Conservation (phyloP, 2,888 invertebrate genomes). For the Synergus gifuensis region DNA sequence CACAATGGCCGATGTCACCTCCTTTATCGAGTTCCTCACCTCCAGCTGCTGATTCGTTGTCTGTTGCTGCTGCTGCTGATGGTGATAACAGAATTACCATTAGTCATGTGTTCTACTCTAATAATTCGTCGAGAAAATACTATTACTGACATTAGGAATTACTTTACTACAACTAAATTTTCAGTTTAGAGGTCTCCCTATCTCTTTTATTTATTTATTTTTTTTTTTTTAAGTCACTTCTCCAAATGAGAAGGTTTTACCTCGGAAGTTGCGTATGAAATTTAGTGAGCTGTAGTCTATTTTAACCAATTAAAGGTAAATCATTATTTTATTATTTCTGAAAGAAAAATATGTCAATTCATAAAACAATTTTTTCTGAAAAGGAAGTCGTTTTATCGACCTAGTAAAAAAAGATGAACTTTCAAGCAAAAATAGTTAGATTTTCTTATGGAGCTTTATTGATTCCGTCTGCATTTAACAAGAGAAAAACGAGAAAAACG, state of each 20-base stretch:
- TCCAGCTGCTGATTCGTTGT: constrained; percentile 76
- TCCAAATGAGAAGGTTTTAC: neutral
- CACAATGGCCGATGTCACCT: constrained; percentile 95
- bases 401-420: neutral
- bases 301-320: neutral
- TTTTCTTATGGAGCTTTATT: no score
- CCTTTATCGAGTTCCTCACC: constrained; percentile 88
- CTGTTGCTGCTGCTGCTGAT: constrained; percentile 67
- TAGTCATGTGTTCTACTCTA: neutral
- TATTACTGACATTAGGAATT: neutral
- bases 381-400: neutral
- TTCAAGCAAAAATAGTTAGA: no score
- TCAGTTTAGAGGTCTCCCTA: neutral
- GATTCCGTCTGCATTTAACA: no score
- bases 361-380: neutral
- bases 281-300: no score
- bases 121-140: neutral
- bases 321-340: neutral
- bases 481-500: no score
- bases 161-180: neutral
- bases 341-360: neutral
- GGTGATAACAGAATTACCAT: neutral
- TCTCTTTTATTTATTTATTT: neutral
- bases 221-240: neutral
- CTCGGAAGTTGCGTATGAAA: no score